Percentiles rank a stretch among this genome's conserved stretches.
phyloP scores from a whole-genome alignment of 2,888 invertebrate species.

The Copidosoma aretas region DNA sequence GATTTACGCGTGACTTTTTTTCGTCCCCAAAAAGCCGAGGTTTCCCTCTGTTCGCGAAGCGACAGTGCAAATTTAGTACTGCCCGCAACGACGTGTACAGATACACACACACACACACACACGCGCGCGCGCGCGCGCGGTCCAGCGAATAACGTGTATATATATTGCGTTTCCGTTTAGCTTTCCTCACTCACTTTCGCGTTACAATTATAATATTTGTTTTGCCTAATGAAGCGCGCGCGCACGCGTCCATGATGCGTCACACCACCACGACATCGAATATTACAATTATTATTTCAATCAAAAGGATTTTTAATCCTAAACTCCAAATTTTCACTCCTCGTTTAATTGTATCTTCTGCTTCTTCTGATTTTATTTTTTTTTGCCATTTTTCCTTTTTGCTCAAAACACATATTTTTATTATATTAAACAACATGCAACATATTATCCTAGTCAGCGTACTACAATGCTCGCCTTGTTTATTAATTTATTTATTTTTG shows the following conservation, averaged over 20 bases:
- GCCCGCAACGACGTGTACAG: too few species aligned
- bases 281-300: too few species aligned
- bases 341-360: constrained; percentile 32
- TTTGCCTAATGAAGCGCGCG: constrained; percentile 42
- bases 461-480: constrained; percentile 52
- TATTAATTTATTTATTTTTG: background rate
- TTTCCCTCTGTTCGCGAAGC: constrained; percentile 14
- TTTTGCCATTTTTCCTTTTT: too few species aligned
- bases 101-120: too few species aligned
- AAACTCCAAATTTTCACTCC: too few species aligned
- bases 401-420: constrained; percentile 59
- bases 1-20: constrained; percentile 23
- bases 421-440: constrained; percentile 62
- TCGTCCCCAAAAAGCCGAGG: constrained; percentile 36
- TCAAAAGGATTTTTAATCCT: constrained; percentile 58
- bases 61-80: too few species aligned
- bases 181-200: constrained; percentile 18
- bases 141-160: constrained; percentile 13
- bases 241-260: constrained; percentile 51
- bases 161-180: constrained; percentile 15
- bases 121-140: constrained; percentile 1
- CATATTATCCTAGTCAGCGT: constrained; percentile 59
- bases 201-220: constrained; percentile 24
- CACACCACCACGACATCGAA: constrained; percentile 57
- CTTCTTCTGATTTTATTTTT: background rate